A percentile compares a stretch with the other conserved stretches of the same genome.
These are phyloP conservation scores for Brachionus plicatilis DNA, from an alignment of 1,140 invertebrate species.

Conservation along the genomic window DNA sequence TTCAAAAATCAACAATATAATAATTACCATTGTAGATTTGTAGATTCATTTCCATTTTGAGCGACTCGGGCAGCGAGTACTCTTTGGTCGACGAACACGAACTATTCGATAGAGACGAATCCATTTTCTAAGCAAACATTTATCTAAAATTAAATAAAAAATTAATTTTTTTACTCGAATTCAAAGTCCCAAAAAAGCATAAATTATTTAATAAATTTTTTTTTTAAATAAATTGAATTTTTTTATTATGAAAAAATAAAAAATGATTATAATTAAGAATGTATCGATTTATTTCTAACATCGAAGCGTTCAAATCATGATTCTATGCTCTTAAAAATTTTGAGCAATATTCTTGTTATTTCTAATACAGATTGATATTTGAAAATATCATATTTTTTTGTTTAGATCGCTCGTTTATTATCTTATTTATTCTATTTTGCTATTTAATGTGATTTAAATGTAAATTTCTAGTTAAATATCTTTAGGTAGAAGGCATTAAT, in stretches of 20 bases:
- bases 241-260: neutral
- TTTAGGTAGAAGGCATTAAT: neutral
- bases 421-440: neutral
- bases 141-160: neutral
- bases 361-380: neutral
- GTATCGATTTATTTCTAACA: neutral
- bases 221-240: neutral
- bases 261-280: neutral
- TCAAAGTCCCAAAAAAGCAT: neutral
- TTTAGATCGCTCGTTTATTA: neutral
- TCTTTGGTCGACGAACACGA: conserved; percentile 7
- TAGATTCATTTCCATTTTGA: neutral
- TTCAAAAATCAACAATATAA: neutral
- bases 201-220: neutral
- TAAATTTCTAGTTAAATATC: neutral
- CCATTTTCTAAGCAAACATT: neutral
- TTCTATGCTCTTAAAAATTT: neutral
- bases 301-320: neutral
- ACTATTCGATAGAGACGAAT: conserved; percentile 4
- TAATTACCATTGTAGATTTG: conserved; percentile 21
- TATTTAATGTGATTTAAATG: conserved; percentile 36
- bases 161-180: neutral
- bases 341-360: conserved; percentile 9
- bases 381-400: conserved; percentile 17
- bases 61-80: conserved; percentile 1